phyloP scores from a whole-genome alignment of 2,888 invertebrate genomes.

The Cryptocephalus moraei region DNA sequence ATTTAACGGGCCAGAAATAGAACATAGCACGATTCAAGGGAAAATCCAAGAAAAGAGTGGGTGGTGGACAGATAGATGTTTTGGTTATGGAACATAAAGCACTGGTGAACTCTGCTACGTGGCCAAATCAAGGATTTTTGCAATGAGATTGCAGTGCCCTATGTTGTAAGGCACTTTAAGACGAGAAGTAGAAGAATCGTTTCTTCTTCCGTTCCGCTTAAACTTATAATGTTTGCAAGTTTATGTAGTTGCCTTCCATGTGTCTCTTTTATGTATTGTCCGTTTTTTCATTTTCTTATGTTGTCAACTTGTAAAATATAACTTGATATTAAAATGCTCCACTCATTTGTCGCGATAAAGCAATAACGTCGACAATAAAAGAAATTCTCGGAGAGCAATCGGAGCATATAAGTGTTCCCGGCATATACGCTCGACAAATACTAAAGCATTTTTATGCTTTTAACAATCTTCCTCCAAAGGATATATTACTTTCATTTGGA shows the following conservation, averaged over 20 bases:
- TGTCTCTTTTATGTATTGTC: too few relatives aligned
- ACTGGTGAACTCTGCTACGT: too few relatives aligned
- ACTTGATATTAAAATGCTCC: background rate
- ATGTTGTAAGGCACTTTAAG: too few relatives aligned
- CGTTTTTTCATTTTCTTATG: background rate
- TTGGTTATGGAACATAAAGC: too few relatives aligned
- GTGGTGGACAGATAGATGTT: too few relatives aligned
- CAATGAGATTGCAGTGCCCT: too few relatives aligned
- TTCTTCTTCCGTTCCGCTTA: background rate
- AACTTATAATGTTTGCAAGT: background rate
- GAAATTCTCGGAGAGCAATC: constrained; percentile 9
- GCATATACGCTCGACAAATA: constrained; percentile 18
- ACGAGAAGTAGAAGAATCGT: too few relatives aligned
- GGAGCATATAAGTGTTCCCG: constrained; percentile 3
- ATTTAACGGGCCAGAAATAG: too few relatives aligned
- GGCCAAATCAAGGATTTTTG: too few relatives aligned
- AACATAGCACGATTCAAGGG: too few relatives aligned
- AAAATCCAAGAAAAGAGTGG: too few relatives aligned
- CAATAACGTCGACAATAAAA: constrained; percentile 4
- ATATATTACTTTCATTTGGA: constrained; percentile 41
- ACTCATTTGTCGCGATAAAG: background rate
- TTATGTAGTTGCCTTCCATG: background rate
- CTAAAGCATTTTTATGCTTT: constrained; percentile 36
- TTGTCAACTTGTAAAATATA: background rate
- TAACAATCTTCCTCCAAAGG: constrained; percentile 31